Conservation (phyloP, 1,140 invertebrate species). For the Melipona quadrifasciata region DNA sequence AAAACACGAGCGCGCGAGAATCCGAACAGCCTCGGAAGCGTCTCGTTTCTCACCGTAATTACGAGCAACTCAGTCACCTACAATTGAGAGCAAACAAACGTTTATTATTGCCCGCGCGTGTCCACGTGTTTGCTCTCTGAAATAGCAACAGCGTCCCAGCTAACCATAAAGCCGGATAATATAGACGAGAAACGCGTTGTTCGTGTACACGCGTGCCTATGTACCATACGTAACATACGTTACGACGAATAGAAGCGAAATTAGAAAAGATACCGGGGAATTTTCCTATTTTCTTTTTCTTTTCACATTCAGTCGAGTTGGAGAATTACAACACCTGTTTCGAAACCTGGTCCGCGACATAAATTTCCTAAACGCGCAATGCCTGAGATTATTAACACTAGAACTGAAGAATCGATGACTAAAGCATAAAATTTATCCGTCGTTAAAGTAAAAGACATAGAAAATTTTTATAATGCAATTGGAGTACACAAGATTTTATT, state of each 20-base stretch:
- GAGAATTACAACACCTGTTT: neutral
- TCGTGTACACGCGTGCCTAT: neutral
- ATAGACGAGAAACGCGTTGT: neutral
- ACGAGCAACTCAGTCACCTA: neutral
- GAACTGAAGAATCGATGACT: too few relatives aligned
- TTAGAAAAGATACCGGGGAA: neutral
- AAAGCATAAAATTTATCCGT: too few relatives aligned
- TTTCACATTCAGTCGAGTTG: neutral
- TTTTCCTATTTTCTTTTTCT: neutral
- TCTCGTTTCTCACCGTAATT: slow-evolving; percentile 24
- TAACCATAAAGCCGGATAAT: neutral
- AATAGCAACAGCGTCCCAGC: neutral
- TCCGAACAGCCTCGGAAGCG: neutral
- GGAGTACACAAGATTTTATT: too few relatives aligned
- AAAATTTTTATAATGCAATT: too few relatives aligned
- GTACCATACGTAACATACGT: neutral
- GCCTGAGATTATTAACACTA: too few relatives aligned
- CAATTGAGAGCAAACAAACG: slow-evolving; percentile 23
- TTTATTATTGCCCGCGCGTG: slow-evolving; percentile 6
- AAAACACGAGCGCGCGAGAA: too few relatives aligned
- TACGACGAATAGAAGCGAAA: neutral
- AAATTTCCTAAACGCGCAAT: too few relatives aligned
- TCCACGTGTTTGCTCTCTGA: slow-evolving; percentile 1
- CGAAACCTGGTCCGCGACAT: too few relatives aligned
- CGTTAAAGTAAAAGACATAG: too few relatives aligned